These are phyloP conservation scores for Rallus limicola DNA, from an alignment of 2,113 vertebrate species.

Conservation along the genomic window DNA sequence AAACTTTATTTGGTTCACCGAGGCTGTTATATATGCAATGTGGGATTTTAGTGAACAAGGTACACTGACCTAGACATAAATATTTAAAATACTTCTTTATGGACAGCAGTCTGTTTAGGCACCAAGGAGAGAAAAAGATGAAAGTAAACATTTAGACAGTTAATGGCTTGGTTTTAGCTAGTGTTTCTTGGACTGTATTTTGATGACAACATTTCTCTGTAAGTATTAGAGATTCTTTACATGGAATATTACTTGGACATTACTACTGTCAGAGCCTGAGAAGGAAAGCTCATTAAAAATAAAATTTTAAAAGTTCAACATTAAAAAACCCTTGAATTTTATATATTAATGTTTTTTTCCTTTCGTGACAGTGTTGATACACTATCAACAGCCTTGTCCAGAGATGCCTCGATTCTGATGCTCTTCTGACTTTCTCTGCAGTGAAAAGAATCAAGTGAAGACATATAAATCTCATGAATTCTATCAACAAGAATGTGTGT, in stretches of 20 bases:
- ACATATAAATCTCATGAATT: not conserved
- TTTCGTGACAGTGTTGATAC: not conserved
- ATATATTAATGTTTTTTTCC: not conserved
- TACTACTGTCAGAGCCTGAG: not conserved
- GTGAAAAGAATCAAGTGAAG: not conserved
- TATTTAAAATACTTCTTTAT: slow-evolving; percentile 4
- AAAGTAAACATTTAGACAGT: not conserved
- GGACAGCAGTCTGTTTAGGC: not conserved
- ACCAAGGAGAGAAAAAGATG: not conserved
- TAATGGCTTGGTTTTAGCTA: not conserved
- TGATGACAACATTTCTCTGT: not conserved
- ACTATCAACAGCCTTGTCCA: not conserved
- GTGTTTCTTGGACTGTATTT: not conserved
- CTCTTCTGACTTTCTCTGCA: not conserved
- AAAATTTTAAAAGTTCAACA: not conserved
- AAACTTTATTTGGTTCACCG: not conserved
- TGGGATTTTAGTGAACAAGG: not conserved
- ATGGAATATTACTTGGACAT: not conserved
- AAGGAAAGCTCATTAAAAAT: not conserved
- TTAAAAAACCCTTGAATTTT: not conserved
- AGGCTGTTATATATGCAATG: not conserved
- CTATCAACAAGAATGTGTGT: not conserved
- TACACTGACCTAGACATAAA: not conserved
- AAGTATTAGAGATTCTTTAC: not conserved
- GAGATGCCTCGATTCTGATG: not conserved